These are phyloP conservation scores for Ictidomys tridecemlineatus DNA, from an alignment of 2,113 vertebrate genomes.

Conservation along the genomic window DNA sequence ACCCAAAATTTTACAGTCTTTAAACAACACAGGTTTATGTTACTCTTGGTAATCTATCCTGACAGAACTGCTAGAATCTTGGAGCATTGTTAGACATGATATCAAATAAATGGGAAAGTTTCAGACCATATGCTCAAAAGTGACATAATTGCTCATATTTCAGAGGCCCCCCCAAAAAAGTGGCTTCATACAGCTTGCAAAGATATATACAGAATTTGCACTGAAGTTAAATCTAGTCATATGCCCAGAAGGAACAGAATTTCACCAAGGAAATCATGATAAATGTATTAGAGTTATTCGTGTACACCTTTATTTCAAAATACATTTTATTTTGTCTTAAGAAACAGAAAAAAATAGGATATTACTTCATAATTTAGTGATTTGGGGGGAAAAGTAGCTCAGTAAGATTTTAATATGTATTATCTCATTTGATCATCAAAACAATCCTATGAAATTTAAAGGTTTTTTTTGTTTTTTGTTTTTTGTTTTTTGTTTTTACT, in stretches of 20 bases:
- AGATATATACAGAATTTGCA: neutral
- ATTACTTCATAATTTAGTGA: neutral
- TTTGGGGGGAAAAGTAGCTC: neutral
- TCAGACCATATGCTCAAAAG: neutral
- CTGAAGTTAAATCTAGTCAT: neutral
- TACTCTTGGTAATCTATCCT: neutral
- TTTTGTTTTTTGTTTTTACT: neutral
- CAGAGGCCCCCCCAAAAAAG: too few species aligned
- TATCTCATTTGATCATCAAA: neutral
- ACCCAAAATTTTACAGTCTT: neutral
- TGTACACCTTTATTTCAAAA: neutral
- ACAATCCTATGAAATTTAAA: neutral
- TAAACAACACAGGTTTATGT: neutral
- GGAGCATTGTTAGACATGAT: neutral
- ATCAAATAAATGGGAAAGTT: neutral
- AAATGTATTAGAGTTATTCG: neutral
- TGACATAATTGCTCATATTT: neutral
- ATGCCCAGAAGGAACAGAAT: neutral
- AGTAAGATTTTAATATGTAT: neutral
- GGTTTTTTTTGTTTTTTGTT: neutral
- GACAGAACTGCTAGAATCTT: neutral
- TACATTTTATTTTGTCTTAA: neutral
- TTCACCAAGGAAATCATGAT: neutral
- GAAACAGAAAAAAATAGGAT: neutral
- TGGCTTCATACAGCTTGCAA: neutral